Base-by-base conservation (phyloP, 2,113 vertebrate species). In the Carassius gibelio region DNA sequence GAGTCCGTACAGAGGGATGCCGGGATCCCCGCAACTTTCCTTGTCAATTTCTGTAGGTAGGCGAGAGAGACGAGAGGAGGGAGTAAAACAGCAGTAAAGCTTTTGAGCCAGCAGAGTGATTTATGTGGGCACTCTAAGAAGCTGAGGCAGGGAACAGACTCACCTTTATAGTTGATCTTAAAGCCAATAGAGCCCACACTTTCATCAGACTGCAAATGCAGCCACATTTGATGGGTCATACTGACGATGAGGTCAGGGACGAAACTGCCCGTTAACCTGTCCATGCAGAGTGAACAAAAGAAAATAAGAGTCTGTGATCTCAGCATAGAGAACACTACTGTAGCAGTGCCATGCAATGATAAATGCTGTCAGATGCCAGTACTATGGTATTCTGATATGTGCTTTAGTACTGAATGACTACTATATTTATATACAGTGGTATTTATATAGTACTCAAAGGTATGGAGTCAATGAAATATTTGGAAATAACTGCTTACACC, bases 81-180 rank as follows among this genome's bases (percentile, higher is more conserved):
- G 19, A 72, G 34, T 23, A 42, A 36, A 36, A 1, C 75, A 61
- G 23, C 48, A 76, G 78, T 50, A 26, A 50, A 80, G 84, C 55
- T 5, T 48, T 75, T 8, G 66, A 72, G 57, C 13, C 14, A 6
- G 45, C 52, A 15, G 42, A 55, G 66, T 38, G 45, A 57, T 59
- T 75, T 62, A 52, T 64, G 69, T 52, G 68, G 62, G 13, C 84
- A 21, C n/a, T 81, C 30, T 36, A 6, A 36, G 76, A 36, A 11
- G 64, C 14, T 26, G 9, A 9, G 26, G 17, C 77, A 61, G 75
- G 74, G 81, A 52, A 72, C 81, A 82, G 50, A 23, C 81, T 82
- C 68, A 99, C 98, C 98, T 97, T 99, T 98, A 93, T 98, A 99
- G 95, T 97, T 99, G 91, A 99, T 96, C 91, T 99, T 99, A 93